These are phyloP conservation scores for Polydrusus pterygomalis DNA, from an alignment of 2,888 invertebrate species.

Conservation along the genomic window DNA sequence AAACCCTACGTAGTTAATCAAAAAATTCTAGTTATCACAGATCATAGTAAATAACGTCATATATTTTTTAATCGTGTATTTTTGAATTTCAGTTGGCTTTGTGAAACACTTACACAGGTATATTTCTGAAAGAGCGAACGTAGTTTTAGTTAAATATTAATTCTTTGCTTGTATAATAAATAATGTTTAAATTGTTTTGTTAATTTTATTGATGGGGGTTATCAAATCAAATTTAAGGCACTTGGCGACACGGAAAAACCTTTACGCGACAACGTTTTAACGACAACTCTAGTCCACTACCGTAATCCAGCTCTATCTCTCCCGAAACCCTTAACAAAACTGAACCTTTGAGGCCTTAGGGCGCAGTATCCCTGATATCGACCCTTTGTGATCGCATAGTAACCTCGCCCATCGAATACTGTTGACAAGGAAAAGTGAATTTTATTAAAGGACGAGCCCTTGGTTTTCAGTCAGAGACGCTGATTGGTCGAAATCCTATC, in stretches of 20 bases:
- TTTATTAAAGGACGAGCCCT: slow-evolving; percentile 75
- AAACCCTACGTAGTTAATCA: background rate
- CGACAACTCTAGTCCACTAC: background rate
- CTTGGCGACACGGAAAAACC: background rate
- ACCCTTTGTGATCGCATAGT: slow-evolving; percentile 40
- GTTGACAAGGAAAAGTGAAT: slow-evolving; percentile 68
- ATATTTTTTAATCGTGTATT: too few relatives aligned
- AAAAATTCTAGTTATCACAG: background rate
- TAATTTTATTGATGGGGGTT: background rate
- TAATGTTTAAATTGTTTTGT: background rate
- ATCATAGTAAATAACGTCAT: background rate
- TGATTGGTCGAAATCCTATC: slow-evolving; percentile 61
- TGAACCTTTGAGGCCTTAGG: slow-evolving; percentile 54
- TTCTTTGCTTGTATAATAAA: too few relatives aligned
- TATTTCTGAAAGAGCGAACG: too few relatives aligned
- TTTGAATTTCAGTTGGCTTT: too few relatives aligned
- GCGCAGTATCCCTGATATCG: slow-evolving; percentile 54
- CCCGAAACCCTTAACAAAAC: slow-evolving; percentile 58
- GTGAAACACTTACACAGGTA: too few relatives aligned
- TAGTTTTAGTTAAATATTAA: too few relatives aligned
- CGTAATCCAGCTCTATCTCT: slow-evolving; percentile 44
- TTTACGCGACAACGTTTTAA: background rate
- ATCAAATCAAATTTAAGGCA: background rate
- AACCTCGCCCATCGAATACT: slow-evolving; percentile 72
- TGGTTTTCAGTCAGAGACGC: slow-evolving; percentile 73